These are phyloP conservation scores for Epirrita christyi DNA, from an alignment of 2,888 invertebrate genomes.

Conservation along the genomic window DNA sequence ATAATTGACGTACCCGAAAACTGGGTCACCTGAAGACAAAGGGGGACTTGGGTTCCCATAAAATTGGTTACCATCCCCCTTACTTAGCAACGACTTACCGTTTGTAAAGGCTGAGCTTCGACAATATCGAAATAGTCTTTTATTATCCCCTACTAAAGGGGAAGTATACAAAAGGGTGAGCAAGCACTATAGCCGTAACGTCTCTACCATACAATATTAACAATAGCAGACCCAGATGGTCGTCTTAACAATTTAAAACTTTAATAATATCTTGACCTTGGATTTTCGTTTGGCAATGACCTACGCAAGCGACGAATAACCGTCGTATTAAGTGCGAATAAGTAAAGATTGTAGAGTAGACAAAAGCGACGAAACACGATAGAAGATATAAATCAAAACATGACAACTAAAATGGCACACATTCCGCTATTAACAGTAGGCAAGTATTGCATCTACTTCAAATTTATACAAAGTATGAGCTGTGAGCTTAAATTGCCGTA, in stretches of 20 bases:
- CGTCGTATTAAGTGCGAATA: slow-evolving; percentile 55
- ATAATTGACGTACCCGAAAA: slow-evolving; percentile 23
- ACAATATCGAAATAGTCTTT: slow-evolving; percentile 5
- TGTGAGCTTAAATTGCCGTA: no score
- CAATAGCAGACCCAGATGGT: slow-evolving; percentile 37
- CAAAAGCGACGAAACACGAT: slow-evolving; percentile 13
- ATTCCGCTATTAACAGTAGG: no score
- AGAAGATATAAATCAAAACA: background rate
- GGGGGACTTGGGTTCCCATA: slow-evolving; percentile 16
- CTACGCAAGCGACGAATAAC: slow-evolving; percentile 59
- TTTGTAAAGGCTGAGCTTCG: slow-evolving; percentile 8
- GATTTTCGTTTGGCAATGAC: slow-evolving; percentile 67
- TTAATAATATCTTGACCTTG: slow-evolving; percentile 66
- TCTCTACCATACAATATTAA: slow-evolving; percentile 19
- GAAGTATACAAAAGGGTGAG: slow-evolving; percentile 17
- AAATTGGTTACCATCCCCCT: slow-evolving; percentile 17
- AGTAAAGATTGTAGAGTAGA: slow-evolving; percentile 40
- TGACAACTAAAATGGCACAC: no score
- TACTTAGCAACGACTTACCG: slow-evolving; percentile 12
- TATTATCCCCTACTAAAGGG: slow-evolving; percentile 15
- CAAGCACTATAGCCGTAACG: slow-evolving; percentile 10
- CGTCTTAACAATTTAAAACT: slow-evolving; percentile 23
- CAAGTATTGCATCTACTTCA: no score
- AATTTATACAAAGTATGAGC: no score
- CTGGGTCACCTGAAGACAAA: slow-evolving; percentile 21